Conservation (phyloP, 2,888 invertebrate genomes). For the Nomada flava region DNA sequence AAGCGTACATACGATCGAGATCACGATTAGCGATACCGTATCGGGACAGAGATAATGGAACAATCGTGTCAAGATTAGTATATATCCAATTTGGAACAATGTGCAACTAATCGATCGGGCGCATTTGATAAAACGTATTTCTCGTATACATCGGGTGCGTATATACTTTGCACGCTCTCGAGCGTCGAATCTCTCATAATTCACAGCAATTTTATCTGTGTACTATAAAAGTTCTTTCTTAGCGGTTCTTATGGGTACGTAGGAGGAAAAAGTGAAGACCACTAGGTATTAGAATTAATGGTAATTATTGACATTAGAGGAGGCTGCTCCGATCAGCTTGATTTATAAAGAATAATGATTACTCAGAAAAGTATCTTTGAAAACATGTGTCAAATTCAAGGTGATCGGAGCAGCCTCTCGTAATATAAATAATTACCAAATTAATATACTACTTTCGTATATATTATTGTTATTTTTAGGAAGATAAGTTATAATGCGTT, state of each 20-base stretch:
- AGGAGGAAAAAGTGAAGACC: not conserved
- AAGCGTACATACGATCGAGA: not conserved
- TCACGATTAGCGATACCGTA: conserved; percentile 52
- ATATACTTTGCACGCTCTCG: not conserved
- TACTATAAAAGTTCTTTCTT: not conserved
- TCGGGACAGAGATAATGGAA: conserved; percentile 59
- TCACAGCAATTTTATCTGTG: not conserved
- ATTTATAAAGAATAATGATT: too few relatives aligned
- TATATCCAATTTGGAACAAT: conserved; percentile 27
- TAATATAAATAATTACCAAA: too few relatives aligned
- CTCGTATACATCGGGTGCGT: conserved; percentile 20
- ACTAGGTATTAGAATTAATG: not conserved
- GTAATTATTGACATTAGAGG: too few relatives aligned
- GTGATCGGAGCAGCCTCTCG: too few relatives aligned
- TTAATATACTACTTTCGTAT: too few relatives aligned
- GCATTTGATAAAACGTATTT: conserved; percentile 39
- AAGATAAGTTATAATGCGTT: too few relatives aligned
- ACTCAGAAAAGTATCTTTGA: too few relatives aligned
- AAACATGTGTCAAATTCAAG: too few relatives aligned
- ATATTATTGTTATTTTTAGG: too few relatives aligned
- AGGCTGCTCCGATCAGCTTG: too few relatives aligned
- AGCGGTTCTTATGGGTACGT: not conserved
- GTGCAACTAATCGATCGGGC: conserved; percentile 35
- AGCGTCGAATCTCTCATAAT: not conserved
- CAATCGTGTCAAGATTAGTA: conserved; percentile 59